Base-by-base conservation (phyloP, 2,113 vertebrate genomes). In the Myrmophylax atrothorax region DNA sequence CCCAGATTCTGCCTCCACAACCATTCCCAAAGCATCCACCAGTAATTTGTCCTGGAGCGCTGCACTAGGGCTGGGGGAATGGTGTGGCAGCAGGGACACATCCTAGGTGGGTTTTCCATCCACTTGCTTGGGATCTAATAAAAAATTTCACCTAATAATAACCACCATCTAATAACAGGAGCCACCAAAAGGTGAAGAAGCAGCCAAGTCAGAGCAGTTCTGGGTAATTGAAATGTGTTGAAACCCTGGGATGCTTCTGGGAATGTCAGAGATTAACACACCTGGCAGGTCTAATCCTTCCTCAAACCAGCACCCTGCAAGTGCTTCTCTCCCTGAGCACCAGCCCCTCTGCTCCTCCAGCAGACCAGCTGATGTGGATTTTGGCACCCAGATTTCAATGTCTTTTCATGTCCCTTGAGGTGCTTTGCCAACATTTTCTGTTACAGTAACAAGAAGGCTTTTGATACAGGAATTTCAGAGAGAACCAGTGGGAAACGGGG, bases 11-110 rank as follows among this genome's bases (percentile, higher is more conserved):
- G 22, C 56, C 94, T 66, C 46, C 3, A 72, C 87, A 91, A 91
- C 92, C 50, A 50, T 84, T 92, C 56, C 79, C 8, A 50, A 87
- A 94, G 63, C 16, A 17, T 17, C 59, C 94, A 84, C 14, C 91
- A 38, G 89, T 63, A 89, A 95, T 89, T 95, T 64, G 75, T 84
- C 92, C 96, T 91, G 94, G 96, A 96, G 74, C 29, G 7, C 23
- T 56, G 96, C 6, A 14, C 19, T 5, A 0, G 62, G 83, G 49
- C 76, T 25, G 18, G 42, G 46, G 42, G 12, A 20, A 42, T 15
- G 0, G 15, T 4, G 37, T 5, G 8, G 6, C 35, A 23, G 25
- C 14, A 25, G 59, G 52, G 52, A 49, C 3, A 25, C 25, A 35
- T 18, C 66, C 58, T 62, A 13, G 15, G 1, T 1, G 20, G 31